These are phyloP conservation scores for Philantomba maxwellii DNA, from an alignment of 2,113 vertebrate genomes.

Conservation along the genomic window DNA sequence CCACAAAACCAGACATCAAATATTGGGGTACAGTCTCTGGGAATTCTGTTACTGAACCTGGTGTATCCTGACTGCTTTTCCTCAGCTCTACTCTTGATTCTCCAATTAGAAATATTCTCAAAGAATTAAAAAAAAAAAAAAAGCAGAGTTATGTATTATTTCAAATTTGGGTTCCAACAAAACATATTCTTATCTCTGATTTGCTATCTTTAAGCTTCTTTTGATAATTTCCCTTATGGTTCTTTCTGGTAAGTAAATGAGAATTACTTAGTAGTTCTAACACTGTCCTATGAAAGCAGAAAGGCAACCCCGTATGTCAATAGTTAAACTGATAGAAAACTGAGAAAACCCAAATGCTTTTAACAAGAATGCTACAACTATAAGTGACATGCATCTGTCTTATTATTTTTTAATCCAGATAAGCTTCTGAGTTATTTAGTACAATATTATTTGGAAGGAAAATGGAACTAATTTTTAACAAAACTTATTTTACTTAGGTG, in stretches of 20 bases:
- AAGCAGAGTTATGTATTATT: neutral
- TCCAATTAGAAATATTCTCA: neutral
- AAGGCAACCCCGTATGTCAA: slow-evolving; percentile 10
- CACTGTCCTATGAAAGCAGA: slow-evolving; percentile 22
- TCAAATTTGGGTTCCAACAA: slow-evolving; percentile 21
- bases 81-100: neutral
- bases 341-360: slow-evolving; percentile 14
- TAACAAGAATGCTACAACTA: slow-evolving; percentile 37
- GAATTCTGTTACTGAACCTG: neutral
- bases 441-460: slow-evolving; percentile 47
- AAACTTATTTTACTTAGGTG: slow-evolving; percentile 58
- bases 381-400: slow-evolving; percentile 12
- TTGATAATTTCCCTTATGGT: slow-evolving; percentile 12
- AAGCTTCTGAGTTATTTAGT: slow-evolving; percentile 51
- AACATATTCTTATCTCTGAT: neutral
- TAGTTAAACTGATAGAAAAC: slow-evolving; percentile 20
- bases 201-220: slow-evolving; percentile 29
- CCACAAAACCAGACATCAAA: neutral
- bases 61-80: neutral
- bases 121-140: neutral
- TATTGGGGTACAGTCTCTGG: neutral
- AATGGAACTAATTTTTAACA: slow-evolving; percentile 67
- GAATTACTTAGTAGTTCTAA: slow-evolving; percentile 40
- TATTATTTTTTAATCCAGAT: neutral
- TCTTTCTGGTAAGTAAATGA: slow-evolving; percentile 55